These are phyloP conservation scores for Drosophila pseudoobscura DNA, from an alignment of 1,140 invertebrate species.

Conservation along the genomic window DNA sequence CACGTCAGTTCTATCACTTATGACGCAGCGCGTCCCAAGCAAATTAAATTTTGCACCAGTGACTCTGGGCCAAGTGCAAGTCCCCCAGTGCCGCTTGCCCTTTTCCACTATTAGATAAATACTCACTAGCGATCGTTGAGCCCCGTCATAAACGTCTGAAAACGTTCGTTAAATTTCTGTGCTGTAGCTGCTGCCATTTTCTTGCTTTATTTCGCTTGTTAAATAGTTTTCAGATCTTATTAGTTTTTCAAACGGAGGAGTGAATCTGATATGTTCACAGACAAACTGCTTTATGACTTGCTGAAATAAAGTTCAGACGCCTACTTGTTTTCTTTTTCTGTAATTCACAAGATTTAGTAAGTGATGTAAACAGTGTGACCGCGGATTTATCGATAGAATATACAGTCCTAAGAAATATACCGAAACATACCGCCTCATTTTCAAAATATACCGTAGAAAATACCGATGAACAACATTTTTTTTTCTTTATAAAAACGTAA, in stretches of 20 bases:
- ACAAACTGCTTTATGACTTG: slow-evolving; percentile 23
- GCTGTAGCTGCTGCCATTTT: slow-evolving; percentile 60
- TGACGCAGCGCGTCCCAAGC: slow-evolving; percentile 17
- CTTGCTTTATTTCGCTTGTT: slow-evolving; percentile 43
- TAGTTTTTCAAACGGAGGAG: slow-evolving; percentile 71
- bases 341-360: slow-evolving; percentile 5
- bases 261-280: slow-evolving; percentile 38
- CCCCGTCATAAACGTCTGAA: slow-evolving; percentile 63
- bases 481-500: too few relatives aligned
- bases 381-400: too few relatives aligned
- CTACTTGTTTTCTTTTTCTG: slow-evolving; percentile 46
- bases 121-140: slow-evolving; percentile 70
- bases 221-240: slow-evolving; percentile 20
- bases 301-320: slow-evolving; percentile 17
- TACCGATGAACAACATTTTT: too few relatives aligned
- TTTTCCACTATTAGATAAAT: not conserved
- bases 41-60: too few relatives aligned
- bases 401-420: too few relatives aligned
- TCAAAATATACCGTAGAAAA: too few relatives aligned
- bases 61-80: too few relatives aligned
- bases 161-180: slow-evolving; percentile 50
- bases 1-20: slow-evolving; percentile 49
- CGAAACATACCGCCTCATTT: too few relatives aligned
- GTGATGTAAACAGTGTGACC: too few relatives aligned
- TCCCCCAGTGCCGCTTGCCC: not conserved